These are phyloP conservation scores for Antedon bifida DNA, from an alignment of 35 echinoderm and acorn worm species.

Conservation along the genomic window DNA sequence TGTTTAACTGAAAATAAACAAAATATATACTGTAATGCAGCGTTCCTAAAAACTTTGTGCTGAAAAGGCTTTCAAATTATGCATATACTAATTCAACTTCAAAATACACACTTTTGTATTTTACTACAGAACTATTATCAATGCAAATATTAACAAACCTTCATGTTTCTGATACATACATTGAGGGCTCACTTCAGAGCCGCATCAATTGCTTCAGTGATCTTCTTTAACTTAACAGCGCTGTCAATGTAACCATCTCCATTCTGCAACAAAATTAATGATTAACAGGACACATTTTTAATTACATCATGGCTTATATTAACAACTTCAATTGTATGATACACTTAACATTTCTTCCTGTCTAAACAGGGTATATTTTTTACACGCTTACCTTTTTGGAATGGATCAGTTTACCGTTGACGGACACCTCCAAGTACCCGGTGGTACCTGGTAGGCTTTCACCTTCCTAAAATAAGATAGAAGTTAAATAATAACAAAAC, in stretches of 20 bases:
- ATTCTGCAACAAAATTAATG: background rate
- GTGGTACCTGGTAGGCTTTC: constrained; percentile 1
- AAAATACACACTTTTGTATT: background rate
- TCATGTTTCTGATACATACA: background rate
- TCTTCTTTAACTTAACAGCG: constrained; percentile 13
- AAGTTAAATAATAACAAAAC: background rate
- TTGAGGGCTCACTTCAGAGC: background rate
- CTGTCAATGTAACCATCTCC: constrained; percentile 21
- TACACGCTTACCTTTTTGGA: constrained; percentile 53
- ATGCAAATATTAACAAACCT: background rate
- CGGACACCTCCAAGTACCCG: constrained; percentile 38
- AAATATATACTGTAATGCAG: too few species aligned
- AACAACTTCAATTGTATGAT: too few species aligned
- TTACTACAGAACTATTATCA: too few species aligned
- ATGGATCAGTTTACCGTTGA: constrained; percentile 50
- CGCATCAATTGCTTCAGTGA: background rate
- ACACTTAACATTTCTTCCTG: too few species aligned
- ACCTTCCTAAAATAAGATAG: constrained; percentile 9
- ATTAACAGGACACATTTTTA: too few species aligned
- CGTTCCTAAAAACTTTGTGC: too few species aligned
- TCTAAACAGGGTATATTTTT: too few species aligned
- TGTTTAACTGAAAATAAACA: background rate
- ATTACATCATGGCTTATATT: too few species aligned
- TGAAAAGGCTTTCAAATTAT: too few species aligned
- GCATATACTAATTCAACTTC: background rate